Base-by-base conservation (phyloP, 2,113 vertebrate genomes). In the Agapornis roseicollis region DNA sequence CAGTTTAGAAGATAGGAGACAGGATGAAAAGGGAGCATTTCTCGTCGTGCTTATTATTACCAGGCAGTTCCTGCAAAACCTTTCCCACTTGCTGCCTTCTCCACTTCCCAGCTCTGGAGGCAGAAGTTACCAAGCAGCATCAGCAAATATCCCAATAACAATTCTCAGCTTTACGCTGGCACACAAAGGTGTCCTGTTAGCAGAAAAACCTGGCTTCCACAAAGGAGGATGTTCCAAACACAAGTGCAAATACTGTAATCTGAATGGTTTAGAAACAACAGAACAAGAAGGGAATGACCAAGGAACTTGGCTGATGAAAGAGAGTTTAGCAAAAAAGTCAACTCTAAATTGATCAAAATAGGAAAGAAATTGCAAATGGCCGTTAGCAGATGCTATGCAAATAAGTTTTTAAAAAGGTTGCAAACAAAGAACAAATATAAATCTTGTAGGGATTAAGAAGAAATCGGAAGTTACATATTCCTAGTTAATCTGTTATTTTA, bases 311-410 rank as follows among this genome's bases (percentile, higher is more conserved):
- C 25, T 52, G 9, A 39, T 33, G 66, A 71, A 88, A 55, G 35
- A 31, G 8, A 49, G 11, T 63, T 93, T 27, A 77, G 31, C 22
- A 53, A 33, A 52, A 77, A 93, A 79, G 55, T 90, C 90, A 80
- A 31, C 70, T 79, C 49, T 80, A 73, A 85, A 81, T 74, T 64
- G 27, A 88, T 91, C 61, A 53, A 69, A 88, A 64, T 33, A 52
- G 16, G 16, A 74, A 74, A 92, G 55, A 29, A 63, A 86, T 88
- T 82, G 88, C 87, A 94, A 96, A 50, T 65, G 74, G 81, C 90
- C 81, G 85, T 65, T 63, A 90, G 78, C 94, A 95, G 96, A 92
- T 91, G 87, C 70, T 92, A 76, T 80, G 96, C 66, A 70, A 96
- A 92, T 91, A 88, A 89, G 79, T 91, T 90, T 81, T 50, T 41